Percentiles rank a stretch among this genome's conserved stretches.
Conservation (phyloP, 2,797 vertebrate species). For the Gallirallus australis region DNA sequence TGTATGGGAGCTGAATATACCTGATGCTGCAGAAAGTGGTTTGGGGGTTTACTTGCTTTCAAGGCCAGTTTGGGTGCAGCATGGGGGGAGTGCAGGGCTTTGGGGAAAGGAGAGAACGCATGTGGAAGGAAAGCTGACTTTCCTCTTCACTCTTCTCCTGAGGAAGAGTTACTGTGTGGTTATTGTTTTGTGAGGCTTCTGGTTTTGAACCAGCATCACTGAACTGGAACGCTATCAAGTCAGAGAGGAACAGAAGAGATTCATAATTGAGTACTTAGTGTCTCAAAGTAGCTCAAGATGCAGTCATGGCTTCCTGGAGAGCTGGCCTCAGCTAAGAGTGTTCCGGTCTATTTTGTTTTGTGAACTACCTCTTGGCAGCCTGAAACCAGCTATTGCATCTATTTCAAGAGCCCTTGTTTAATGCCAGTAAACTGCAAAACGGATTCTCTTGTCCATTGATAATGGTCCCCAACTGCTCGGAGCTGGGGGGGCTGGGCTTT, state of each 20-base stretch:
- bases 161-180: background rate
- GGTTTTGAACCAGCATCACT: background rate
- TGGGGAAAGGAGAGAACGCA: background rate
- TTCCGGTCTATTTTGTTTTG: background rate
- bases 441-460: background rate
- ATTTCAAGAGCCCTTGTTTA: background rate
- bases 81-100: background rate
- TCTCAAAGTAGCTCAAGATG: background rate
- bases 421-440: background rate
- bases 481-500: background rate
- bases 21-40: background rate
- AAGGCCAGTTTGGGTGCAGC: background rate
- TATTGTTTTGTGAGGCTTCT: background rate
- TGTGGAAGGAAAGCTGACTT: background rate
- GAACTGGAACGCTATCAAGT: background rate
- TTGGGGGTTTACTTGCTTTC: background rate
- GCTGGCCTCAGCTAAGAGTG: background rate
- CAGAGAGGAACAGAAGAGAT: background rate
- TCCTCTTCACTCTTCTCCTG: background rate
- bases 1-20: background rate
- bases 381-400: background rate
- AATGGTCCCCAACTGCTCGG: background rate
- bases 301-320: background rate
- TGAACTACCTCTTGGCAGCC: background rate
- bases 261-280: background rate